Base-by-base conservation (phyloP, 2,113 vertebrate genomes). In the Melanocharis versteri region DNA sequence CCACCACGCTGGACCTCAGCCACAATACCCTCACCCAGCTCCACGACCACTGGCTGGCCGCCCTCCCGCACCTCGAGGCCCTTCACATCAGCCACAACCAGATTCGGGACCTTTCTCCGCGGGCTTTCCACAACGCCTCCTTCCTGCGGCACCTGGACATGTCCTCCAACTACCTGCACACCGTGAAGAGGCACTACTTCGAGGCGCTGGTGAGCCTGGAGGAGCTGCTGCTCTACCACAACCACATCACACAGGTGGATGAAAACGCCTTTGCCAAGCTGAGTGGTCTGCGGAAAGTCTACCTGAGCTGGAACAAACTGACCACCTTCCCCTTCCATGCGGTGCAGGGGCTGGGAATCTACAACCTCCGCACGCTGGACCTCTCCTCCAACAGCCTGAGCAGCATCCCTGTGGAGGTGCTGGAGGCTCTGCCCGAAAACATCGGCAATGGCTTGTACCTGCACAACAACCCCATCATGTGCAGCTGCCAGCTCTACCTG, bases 281-380 rank as follows among this genome's bases (percentile, higher is more conserved):
- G 53, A 91, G 96, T 2, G 96, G 97, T 24, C 96, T 99, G 73
- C 97, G 96, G 15, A 99, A 98, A 91, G 98, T 98, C 94, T 99
- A 99, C 97, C 89, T 99, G 72, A 99, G 99, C 93, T 99, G 99
- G 95, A 99, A 99, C 97, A 98, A 97, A 35, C 98, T 99, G 79
- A 99, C 98, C 0, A 97, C 98, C 87, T 99, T 99, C 94, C 99
- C 99, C 26, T 99, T 99, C 96, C 96, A 94, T 30, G 97, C 98
- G 2, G 97, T 99, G 92, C 98, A 98, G 39, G 96, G 98, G 75
- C 97, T 98, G 96, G 98, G 97, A 60, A 98, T 98, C 93, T 95
- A 98, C 40, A 95, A 98, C 77, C 97, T 99, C 45, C 97, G 94
- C 77, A 98, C 98, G 7, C 97, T 99, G 95, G 99, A 99, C 96